Base-by-base conservation (phyloP, 1,140 invertebrate species). In the Medauroidea extradentata region DNA sequence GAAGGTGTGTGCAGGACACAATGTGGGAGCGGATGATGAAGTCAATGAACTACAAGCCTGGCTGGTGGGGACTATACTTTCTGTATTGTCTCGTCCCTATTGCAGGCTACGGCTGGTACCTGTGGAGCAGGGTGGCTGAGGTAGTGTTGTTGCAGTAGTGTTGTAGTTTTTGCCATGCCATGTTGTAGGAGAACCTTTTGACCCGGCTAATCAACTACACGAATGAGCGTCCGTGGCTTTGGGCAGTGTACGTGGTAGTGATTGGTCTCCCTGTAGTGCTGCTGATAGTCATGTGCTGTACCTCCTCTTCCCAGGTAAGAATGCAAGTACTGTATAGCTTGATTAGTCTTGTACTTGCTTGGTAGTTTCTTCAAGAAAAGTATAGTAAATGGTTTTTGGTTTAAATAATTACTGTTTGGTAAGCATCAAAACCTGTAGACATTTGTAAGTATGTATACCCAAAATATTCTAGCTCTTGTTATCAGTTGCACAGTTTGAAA, bases 191-290 rank as follows among this genome's bases (percentile, higher is more conserved):
- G 70, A 90, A 87, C 69, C 75, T 92, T 65, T 80, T 95, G 69
- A 84, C 87, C 71, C 86, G 88, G 62, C 75, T 93, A 56, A 79
- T 93, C 63, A 85, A 87, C 71, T 90, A 88, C 65, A 91, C 91
- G 58, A 89, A 91, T 65, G 88, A 92, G 57, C 83, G 93, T 71
- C 95, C 96, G 27, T 94, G 93, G 88, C 81, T 96, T 60, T 96
- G 91, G 87, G 90, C 84, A 53, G 82, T 91, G 52, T 93, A 94
- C 75, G 82, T 96, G 64, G 72, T 96, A 57, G 83, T 86, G 53
- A 77, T 90, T 73, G 88, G 89, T 62, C 73, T 96, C 52, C 85
- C 93, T 29, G 75, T 89, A 61, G 81, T 90, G 63, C 79, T 93
- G 62, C 72, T 92, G 64, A 81, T 96, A 63, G 79, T 84, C 49